Base-by-base conservation (phyloP, 1,140 invertebrate species). In the Drosophila bipectinata region DNA sequence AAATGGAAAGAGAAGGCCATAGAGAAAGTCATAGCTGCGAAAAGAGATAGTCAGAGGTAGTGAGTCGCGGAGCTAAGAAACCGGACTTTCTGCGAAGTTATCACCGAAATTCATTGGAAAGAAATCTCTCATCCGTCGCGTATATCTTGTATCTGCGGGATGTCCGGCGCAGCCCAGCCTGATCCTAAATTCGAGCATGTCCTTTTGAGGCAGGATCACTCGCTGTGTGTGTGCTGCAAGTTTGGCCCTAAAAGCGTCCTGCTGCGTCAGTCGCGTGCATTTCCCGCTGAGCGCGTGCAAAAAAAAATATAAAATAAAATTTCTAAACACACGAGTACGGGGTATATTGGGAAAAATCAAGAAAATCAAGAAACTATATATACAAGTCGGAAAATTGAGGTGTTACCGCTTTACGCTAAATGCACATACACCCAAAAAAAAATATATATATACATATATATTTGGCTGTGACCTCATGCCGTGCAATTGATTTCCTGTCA, bases 401-500 rank as follows among this genome's bases (percentile, higher is more conserved):
- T 34, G 63, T 55, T 37, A 45, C 48, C 55, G 32, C 28, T 10
- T 47, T 12, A 39, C 53, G 67, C 67, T 71, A 71, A 71, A 57
- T 68, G 52, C 45, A 51, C 49, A 45, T 45, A 52, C 55, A 66
- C 24, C 18, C 18, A 48, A 48, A 41, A 41, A 41, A 28, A 28
- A 28, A 28, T 2, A 26, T 5, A 26, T 4, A 26, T 6, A 41
- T n/a, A 37, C 8, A 47, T 15, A 39, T 24, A 44, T 57, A 28
- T 48, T 37, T 32, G 30, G 30, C 6, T 26, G 41, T 15, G 6
- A 18, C 66, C 62, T 12, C 71, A 66, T 59, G 80, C 76, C 21
- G 79, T 0, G 75, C 75, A 66, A 75, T 79, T 79, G 75, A 83
- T 82, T 82, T 78, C 51, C 63, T 62, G 34, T 61, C 67, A 72